Conservation (phyloP, 2,797 vertebrate genomes). For the Crocodylus rhombifer region DNA sequence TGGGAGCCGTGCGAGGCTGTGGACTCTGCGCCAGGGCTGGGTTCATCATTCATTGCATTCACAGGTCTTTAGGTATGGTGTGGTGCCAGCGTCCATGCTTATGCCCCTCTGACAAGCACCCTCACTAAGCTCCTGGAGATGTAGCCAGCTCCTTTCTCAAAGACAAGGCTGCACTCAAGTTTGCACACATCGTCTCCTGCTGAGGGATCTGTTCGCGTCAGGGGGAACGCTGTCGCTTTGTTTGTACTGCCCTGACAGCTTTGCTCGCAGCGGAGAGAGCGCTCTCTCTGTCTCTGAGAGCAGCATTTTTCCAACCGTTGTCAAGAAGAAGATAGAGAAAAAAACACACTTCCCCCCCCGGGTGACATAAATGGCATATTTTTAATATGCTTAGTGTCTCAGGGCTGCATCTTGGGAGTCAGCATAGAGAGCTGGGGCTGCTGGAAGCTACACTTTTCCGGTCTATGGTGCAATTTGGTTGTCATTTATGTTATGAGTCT, state of each 20-base stretch:
- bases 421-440: background rate
- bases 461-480: background rate
- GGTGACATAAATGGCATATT: background rate
- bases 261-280: background rate
- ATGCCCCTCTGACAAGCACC: too few species aligned
- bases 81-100: too few species aligned
- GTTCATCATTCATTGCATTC: too few species aligned
- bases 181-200: too few species aligned
- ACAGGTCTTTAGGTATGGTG: too few species aligned
- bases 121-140: too few species aligned
- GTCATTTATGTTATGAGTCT: background rate
- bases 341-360: background rate
- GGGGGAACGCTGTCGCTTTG: too few species aligned
- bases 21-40: too few species aligned
- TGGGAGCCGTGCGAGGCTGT: too few species aligned
- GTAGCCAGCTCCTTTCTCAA: background rate
- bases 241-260: background rate
- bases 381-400: background rate
- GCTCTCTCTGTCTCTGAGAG: background rate
- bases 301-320: background rate
- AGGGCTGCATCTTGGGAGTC: background rate
- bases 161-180: background rate
- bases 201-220: background rate
- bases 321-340: background rate
- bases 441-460: background rate